Base-by-base conservation (phyloP, 2,113 vertebrate species). In the Acanthochromis polyacanthus region DNA sequence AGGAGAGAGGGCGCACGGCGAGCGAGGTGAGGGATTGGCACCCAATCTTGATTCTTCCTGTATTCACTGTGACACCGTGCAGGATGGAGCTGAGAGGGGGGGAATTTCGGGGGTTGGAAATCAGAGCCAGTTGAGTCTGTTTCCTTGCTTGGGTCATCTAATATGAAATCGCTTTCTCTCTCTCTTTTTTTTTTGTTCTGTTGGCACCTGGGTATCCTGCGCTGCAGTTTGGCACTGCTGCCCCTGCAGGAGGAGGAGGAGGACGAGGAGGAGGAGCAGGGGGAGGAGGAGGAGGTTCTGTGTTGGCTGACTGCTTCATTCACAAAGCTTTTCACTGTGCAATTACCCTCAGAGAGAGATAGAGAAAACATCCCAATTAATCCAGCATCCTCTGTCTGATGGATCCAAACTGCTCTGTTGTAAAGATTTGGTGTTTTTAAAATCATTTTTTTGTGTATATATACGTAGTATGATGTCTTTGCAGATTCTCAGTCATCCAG, bases 11-110 rank as follows among this genome's bases (percentile, higher is more conserved):
- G 75, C 46, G 75, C 78, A 80, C 30, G 56, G 76, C 19, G 76
- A 81, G 85, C 69, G 90, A 92, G 90, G 86, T 88, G 89, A 89
- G 71, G 78, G 79, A 81, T 85, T 90, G 83, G 72, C 89, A 78
- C 81, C 79, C 75, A 68, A 77, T 79, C 80, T 81, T 71, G 62
- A 40, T 71, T 87, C 73, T 79, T 84, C 71, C 77, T 48, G 78
- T 72, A 20, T 58, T 77, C 68, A n/a, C 12, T 67, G 40, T 82
- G 85, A 75, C 53, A 67, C 62, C 8, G n/a, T 20, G 75, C 40
- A 63, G 45, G 68, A 58, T 57, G 58, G 55, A n/a, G 68, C 53
- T 15, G 1, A 4, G 1, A n/a, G 48, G 19, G 1, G 19, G 22
- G 16, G 12, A 17, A 9, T 30, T 16, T 9, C 71, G 52, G 10